Evolutionary conservation across 1,140 invertebrate genomes (phyloP).

Genomic region (Hormaphis cornu): DNA sequence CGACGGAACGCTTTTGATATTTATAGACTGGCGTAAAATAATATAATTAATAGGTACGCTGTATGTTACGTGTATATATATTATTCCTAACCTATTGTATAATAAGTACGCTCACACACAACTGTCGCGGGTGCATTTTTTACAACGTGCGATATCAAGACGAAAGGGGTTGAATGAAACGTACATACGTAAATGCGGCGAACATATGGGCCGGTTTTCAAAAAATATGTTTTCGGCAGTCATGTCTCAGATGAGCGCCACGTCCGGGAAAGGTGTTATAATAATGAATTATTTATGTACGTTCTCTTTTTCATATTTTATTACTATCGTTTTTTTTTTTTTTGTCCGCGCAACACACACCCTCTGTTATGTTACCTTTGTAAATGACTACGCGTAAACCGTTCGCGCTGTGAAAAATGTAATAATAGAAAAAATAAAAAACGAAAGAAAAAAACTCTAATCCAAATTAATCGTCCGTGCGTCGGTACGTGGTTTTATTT

Average conservation of each 20-base stretch:
- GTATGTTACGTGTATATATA: no score
- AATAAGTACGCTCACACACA: no score
- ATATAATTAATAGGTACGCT: no score
- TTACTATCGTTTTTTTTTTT: background rate
- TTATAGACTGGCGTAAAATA: no score
- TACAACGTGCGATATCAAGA: background rate
- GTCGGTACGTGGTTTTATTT: background rate
- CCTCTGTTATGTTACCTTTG: background rate
- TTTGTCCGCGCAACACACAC: background rate
- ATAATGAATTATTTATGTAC: conserved; percentile 17
- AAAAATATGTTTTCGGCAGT: conserved; percentile 6
- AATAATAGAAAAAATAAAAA: no score
- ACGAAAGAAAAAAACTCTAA: background rate
- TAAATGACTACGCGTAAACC: conserved; percentile 16
- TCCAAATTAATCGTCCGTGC: background rate
- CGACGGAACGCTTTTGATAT: no score
- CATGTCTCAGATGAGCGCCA: conserved; percentile 16
- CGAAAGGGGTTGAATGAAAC: conserved; percentile 1
- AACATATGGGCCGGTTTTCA: background rate
- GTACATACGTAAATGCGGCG: background rate
- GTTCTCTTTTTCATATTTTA: background rate
- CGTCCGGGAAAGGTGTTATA: conserved; percentile 22
- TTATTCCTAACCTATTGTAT: no score
- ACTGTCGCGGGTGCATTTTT: background rate
- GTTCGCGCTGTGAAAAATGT: background rate